Evolutionary conservation across 2,797 vertebrate species (phyloP).

Genomic region (Coendou prehensilis): DNA sequence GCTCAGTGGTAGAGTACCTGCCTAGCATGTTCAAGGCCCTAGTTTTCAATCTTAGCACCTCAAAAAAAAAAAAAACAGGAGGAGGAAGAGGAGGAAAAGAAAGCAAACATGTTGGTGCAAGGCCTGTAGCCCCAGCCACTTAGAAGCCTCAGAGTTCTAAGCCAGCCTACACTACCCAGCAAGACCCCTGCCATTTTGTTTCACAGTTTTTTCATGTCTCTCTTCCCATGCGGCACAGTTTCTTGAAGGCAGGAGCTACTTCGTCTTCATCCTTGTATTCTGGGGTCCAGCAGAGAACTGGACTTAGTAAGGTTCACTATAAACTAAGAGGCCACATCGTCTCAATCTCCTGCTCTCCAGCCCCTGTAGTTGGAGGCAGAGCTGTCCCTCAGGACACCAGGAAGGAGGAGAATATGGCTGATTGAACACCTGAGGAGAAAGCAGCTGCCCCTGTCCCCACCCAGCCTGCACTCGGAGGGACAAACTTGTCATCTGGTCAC

Average conservation of each 20-base stretch:
- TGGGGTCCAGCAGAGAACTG: neutral
- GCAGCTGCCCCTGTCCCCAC: neutral
- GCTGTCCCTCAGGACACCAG: neutral
- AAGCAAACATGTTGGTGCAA: neutral
- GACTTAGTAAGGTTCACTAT: neutral
- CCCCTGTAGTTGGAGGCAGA: neutral
- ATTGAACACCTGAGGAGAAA: neutral
- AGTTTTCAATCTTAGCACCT: neutral
- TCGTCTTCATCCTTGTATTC: neutral
- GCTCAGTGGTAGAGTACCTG: neutral
- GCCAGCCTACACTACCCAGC: neutral
- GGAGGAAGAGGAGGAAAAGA: too few relatives aligned
- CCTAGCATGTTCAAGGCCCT: neutral
- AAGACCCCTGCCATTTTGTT: neutral
- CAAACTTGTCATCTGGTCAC: neutral
- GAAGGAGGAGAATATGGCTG: neutral
- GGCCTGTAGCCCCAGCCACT: neutral
- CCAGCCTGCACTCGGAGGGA: neutral
- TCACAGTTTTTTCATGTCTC: neutral
- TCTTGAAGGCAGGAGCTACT: neutral
- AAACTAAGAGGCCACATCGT: neutral
- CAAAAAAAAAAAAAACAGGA: too few relatives aligned
- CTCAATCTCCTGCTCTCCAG: neutral
- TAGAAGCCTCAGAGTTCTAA: neutral
- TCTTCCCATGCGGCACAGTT: neutral